These are phyloP conservation scores for Ceratoteleas bidentatus DNA, from an alignment of 1,140 invertebrate genomes.

Conservation along the genomic window DNA sequence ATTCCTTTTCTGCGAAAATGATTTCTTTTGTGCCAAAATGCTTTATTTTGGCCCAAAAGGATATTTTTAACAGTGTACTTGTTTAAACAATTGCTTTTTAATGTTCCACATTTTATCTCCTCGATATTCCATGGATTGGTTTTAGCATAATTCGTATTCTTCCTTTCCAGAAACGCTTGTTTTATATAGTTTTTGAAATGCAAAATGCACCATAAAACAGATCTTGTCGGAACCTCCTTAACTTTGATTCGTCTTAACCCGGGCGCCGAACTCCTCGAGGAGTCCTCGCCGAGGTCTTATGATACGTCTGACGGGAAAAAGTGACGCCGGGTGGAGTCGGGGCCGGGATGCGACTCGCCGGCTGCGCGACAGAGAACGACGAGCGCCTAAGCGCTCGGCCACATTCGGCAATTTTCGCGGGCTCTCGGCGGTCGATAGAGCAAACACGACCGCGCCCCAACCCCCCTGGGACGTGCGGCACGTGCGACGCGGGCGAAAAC, in stretches of 20 bases:
- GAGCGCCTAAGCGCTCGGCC: conserved; percentile 66
- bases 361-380: conserved; percentile 62
- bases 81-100: too few species aligned
- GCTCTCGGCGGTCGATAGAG: conserved; percentile 81
- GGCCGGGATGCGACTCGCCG: conserved; percentile 58
- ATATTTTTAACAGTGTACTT: too few species aligned
- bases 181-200: too few species aligned
- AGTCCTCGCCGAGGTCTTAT: conserved; percentile 5
- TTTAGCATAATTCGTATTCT: too few species aligned
- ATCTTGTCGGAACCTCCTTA: too few species aligned
- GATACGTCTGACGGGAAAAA: conserved; percentile 17
- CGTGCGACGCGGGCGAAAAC: conserved; percentile 59
- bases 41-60: too few species aligned
- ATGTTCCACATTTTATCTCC: too few species aligned
- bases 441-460: conserved; percentile 82
- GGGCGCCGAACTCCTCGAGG: conserved; percentile 5
- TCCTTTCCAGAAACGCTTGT: too few species aligned
- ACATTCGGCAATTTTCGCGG: conserved; percentile 76
- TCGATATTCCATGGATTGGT: too few species aligned
- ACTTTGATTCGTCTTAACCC: conserved; percentile 4
- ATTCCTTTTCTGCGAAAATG: too few species aligned
- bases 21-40: too few species aligned
- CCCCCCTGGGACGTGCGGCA: conserved; percentile 73
- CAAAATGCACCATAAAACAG: too few species aligned
- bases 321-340: conserved; percentile 27